Evolutionary conservation across 2,888 invertebrate species (phyloP), one percentile per base, ranked within the genome.

Genomic region (Campoplex capitator): DNA sequence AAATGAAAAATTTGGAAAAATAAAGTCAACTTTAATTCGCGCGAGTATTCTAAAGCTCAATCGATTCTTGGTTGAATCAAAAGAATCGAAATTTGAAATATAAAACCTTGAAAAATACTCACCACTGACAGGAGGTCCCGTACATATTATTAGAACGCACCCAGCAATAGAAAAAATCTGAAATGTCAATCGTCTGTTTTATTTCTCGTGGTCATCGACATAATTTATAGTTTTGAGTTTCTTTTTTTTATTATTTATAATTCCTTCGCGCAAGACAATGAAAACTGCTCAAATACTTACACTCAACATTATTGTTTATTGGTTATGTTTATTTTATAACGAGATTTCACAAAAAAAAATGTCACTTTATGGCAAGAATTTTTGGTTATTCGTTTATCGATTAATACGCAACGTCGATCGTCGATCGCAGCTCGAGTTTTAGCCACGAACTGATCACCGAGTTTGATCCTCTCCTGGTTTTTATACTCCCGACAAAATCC

Each of bases 401-500:
- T 81, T 28, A 18, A 70, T 23, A 35, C n/a, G 75, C 71, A 73
- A 32, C 65, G 42, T 48, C 62, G 68, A 73, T 77, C 77, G 85
- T 83, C 86, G 85, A 70, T 76, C 67, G 88, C 90, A 88, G 89
- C 62, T 62, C 84, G 89, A 88, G 89, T 90, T 89, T 89, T 77
- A 88, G 85, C 90, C 88, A 89, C 90, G 89, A 89, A 93, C 93
- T 93, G 93, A 88, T 89, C 88, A 78, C 86, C 83, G 88, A 90
- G 90, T 91, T 89, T 89, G 90, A 87, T 89, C 85, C 90, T 82
- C 90, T 90, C 92, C 91, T 92, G 88, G 91, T 93, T 93, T 23
- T 93, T 93, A 93, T 93, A 93, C 91, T 91, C 89, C 85, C 84
- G 88, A 35, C 67, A 76, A 80, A 90, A 89, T 91, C 93, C 93